Evolutionary conservation across 2,888 invertebrate genomes (phyloP).

Genomic region (Latrodectus elegans): DNA sequence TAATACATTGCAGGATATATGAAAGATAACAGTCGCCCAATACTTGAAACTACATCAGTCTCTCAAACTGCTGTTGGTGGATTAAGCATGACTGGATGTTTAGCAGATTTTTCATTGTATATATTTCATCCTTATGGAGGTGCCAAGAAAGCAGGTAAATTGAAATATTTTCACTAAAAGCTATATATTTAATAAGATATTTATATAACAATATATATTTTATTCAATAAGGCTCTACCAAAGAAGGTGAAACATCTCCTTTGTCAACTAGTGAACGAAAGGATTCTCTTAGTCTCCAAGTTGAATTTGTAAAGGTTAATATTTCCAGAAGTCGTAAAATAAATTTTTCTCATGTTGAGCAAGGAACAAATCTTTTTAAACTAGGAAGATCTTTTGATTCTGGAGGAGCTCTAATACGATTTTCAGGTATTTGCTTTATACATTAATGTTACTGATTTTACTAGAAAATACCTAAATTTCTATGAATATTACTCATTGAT

Average conservation of each 20-base stretch:
- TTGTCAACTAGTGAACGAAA: slow-evolving; percentile 89
- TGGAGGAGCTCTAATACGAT: slow-evolving; percentile 85
- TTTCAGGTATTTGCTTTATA: slow-evolving; percentile 83
- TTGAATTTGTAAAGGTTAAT: slow-evolving; percentile 97
- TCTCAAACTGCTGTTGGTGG: slow-evolving; percentile 80
- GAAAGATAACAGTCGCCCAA: slow-evolving; percentile 42
- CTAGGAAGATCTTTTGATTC: slow-evolving; percentile 60
- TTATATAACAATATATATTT: not conserved
- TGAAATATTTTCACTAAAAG: not conserved
- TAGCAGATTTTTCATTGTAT: slow-evolving; percentile 97
- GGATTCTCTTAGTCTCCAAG: slow-evolving; percentile 95
- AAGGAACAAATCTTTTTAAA: slow-evolving; percentile 35
- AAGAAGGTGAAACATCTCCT: slow-evolving; percentile 71
- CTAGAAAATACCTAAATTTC: too few relatives aligned
- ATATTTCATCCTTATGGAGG: slow-evolving; percentile 99
- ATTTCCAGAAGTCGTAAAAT: slow-evolving; percentile 91
- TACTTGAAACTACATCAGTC: slow-evolving; percentile 58
- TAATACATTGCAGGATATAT: not conserved
- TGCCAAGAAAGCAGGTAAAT: slow-evolving; percentile 84
- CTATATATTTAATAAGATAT: not conserved
- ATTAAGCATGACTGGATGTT: slow-evolving; percentile 93
- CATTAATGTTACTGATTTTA: not conserved
- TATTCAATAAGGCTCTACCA: slow-evolving; percentile 57
- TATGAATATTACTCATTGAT: too few relatives aligned
- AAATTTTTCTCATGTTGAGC: slow-evolving; percentile 78